These are phyloP conservation scores for Theonella swinhoei DNA, from an alignment of 37 sponge, comb jelly and placozoan genomes.

Conservation along the genomic window DNA sequence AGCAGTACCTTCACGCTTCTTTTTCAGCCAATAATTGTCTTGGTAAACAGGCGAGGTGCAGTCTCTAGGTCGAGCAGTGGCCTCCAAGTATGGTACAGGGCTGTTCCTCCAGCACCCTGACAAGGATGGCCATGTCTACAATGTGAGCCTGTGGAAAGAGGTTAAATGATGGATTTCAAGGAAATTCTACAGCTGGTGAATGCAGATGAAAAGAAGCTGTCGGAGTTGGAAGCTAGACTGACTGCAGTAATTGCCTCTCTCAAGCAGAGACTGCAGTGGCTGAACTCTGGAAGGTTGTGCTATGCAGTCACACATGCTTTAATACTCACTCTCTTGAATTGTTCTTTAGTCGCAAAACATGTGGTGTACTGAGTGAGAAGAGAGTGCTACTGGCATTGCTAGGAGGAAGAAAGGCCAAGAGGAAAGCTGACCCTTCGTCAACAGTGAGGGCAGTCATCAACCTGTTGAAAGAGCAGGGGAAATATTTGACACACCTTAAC, in stretches of 20 bases:
- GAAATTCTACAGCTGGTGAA: not conserved
- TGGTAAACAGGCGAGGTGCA: slow-evolving; percentile 41
- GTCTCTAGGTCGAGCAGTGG: slow-evolving; percentile 8
- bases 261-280: slow-evolving; percentile 72
- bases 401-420: slow-evolving; percentile 4
- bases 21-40: not conserved
- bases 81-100: slow-evolving; percentile 66
- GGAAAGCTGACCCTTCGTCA: slow-evolving; percentile 27
- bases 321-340: not conserved
- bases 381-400: slow-evolving; percentile 53
- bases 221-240: slow-evolving; percentile 46
- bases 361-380: slow-evolving; percentile 60
- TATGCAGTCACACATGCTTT: not conserved
- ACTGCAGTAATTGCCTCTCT: slow-evolving; percentile 33
- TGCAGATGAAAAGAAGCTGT: slow-evolving; percentile 21
- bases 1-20: not conserved
- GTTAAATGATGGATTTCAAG: not conserved
- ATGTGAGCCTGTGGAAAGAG: slow-evolving; percentile 29
- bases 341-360: slow-evolving; percentile 54
- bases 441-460: slow-evolving; percentile 12
- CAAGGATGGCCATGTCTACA: slow-evolving; percentile 53
- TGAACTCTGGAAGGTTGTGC: slow-evolving; percentile 72
- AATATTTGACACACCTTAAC: slow-evolving; percentile 44
- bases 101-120: slow-evolving; percentile 49
- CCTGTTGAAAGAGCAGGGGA: slow-evolving; percentile 59